Percentiles rank a stretch among this genome's conserved stretches.
phyloP scores from a whole-genome alignment of 2,113 vertebrate genomes.

The Paramisgurnus dabryanus region DNA sequence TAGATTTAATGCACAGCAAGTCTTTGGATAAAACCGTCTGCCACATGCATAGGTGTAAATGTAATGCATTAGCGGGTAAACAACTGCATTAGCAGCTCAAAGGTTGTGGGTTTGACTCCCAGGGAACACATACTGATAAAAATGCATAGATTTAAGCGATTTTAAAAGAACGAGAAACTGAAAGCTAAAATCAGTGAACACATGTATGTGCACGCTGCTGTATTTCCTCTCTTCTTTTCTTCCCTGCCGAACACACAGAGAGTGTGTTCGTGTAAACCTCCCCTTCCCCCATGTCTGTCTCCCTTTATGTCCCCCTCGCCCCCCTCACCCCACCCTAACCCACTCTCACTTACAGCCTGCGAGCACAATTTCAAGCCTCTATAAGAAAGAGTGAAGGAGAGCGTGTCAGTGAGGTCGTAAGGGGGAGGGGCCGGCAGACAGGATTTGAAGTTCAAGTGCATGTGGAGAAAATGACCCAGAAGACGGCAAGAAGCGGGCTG shows the following conservation, averaged over 20 bases:
- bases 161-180: not conserved
- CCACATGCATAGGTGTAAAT: no score
- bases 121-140: no score
- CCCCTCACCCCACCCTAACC: constrained; percentile 58
- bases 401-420: constrained; percentile 38
- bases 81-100: no score
- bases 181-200: constrained; percentile 11
- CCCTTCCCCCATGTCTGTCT: constrained; percentile 30
- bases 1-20: no score
- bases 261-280: constrained; percentile 29
- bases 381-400: constrained; percentile 50
- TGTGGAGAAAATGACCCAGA: constrained; percentile 73
- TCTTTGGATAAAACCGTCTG: no score
- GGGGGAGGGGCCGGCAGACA: constrained; percentile 69
- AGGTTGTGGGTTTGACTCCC: no score
- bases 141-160: not conserved
- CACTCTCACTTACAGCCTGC: constrained; percentile 64
- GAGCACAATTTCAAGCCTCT: constrained; percentile 73
- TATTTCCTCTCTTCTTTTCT: constrained; percentile 15
- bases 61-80: no score
- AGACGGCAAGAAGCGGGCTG: constrained; percentile 65
- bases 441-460: constrained; percentile 80
- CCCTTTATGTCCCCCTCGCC: constrained; percentile 68
- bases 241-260: no score
- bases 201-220: constrained; percentile 3